Percentiles rank a stretch among this genome's conserved stretches.
Conservation (phyloP, 2,113 vertebrate species). For the Zootoca vivipara region DNA sequence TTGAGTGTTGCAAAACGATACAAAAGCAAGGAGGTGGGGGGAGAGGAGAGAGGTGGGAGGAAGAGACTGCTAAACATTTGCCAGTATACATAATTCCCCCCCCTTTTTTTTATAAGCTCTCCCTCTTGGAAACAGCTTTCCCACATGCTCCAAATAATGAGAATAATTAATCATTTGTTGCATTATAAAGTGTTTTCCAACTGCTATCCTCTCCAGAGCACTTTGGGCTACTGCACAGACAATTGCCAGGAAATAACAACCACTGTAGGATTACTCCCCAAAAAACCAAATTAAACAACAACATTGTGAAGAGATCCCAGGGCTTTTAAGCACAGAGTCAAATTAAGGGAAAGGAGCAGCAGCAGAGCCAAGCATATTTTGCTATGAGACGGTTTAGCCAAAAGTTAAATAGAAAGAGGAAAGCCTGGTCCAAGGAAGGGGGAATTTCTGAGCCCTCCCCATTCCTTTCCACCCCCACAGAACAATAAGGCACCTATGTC, state of each 20-base stretch:
- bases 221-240: slow-evolving; percentile 48
- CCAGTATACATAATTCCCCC: neutral
- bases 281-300: neutral
- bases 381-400: slow-evolving; percentile 36
- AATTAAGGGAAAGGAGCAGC: neutral
- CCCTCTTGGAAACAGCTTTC: slow-evolving; percentile 24
- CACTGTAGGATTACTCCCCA: slow-evolving; percentile 18
- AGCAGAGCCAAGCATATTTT: slow-evolving; percentile 21
- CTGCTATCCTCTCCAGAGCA: slow-evolving; percentile 38
- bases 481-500: slow-evolving; percentile 39
- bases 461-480: slow-evolving; percentile 33
- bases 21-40: neutral
- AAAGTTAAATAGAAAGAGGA: slow-evolving; percentile 52
- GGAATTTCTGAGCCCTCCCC: slow-evolving; percentile 53
- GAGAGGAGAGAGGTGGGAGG: neutral
- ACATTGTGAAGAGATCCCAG: slow-evolving; percentile 14
- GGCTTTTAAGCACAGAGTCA: neutral
- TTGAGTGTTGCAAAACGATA: slow-evolving; percentile 49
- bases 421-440: slow-evolving; percentile 18
- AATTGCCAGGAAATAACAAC: slow-evolving; percentile 47
- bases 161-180: slow-evolving; percentile 53
- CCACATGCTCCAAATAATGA: slow-evolving; percentile 44
- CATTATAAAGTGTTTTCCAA: slow-evolving; percentile 56
- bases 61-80: slow-evolving; percentile 23
- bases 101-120: neutral